A percentile compares a stretch with the other conserved stretches of the same genome.
These are phyloP conservation scores for Tokudaia muenninki DNA, from an alignment of 2,797 vertebrate species.

Conservation along the genomic window DNA sequence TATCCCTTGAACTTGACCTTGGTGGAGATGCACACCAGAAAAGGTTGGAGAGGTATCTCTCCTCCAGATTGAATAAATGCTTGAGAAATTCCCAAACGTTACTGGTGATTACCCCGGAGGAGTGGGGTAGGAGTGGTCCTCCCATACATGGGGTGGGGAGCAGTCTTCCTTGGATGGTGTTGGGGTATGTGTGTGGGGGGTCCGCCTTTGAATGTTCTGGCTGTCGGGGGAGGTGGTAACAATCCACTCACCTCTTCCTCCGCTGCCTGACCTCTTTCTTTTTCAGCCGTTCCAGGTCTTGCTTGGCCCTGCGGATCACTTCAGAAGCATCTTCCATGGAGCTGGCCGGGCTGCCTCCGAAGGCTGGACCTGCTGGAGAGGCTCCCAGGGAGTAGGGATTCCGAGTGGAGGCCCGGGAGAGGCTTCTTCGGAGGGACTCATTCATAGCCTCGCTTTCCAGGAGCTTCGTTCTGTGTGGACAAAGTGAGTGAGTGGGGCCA, in stretches of 20 bases:
- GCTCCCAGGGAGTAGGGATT: slow-evolving; percentile 86
- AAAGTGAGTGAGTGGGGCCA: accelerated
- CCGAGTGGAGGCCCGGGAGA: slow-evolving; percentile 90
- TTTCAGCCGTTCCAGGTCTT: slow-evolving; percentile 96
- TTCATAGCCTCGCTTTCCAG: slow-evolving; percentile 98
- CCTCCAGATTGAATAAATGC: background rate
- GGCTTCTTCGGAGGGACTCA: slow-evolving; percentile 94
- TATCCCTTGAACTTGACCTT: accelerated
- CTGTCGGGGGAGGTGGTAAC: accelerated
- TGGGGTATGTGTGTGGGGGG: too few relatives aligned
- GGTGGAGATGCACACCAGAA: accelerated
- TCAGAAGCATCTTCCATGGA: slow-evolving; percentile 95
- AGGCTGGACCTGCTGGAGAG: slow-evolving; percentile 77
- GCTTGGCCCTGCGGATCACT: slow-evolving; percentile 94
- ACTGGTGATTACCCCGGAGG: too few relatives aligned
- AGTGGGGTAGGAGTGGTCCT: too few relatives aligned
- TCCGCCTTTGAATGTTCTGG: background rate
- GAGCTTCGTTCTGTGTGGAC: slow-evolving; percentile 92
- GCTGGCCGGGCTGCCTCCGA: slow-evolving; percentile 86
- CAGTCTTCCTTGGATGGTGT: background rate
- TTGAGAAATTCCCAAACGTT: background rate
- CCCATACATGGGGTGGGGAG: background rate
- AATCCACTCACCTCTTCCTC: slow-evolving; percentile 92
- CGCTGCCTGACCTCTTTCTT: slow-evolving; percentile 95
- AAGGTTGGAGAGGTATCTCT: background rate